Conservation (phyloP, 2,113 vertebrate genomes). For the Callithrix jacchus region DNA sequence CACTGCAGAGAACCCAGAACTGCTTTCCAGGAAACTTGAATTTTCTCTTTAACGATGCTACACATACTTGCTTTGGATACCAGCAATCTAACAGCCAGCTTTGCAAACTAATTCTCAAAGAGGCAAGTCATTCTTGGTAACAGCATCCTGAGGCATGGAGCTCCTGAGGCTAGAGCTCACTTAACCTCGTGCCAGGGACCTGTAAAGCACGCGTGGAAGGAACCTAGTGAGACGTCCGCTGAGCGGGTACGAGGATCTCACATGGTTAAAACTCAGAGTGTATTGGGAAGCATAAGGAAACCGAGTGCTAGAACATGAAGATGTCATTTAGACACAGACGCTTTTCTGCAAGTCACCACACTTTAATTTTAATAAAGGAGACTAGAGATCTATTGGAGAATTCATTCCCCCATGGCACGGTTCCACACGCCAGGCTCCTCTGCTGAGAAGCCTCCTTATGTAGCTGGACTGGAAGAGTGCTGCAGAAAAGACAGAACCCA, state of each 20-base stretch:
- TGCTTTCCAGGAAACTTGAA: too few species aligned
- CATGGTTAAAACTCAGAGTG: not conserved
- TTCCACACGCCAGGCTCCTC: slow-evolving; percentile 43
- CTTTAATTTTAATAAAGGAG: not conserved
- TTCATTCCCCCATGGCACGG: slow-evolving; percentile 8
- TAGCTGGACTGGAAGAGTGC: not conserved
- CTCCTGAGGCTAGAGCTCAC: not conserved
- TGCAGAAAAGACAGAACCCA: not conserved
- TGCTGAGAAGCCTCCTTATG: slow-evolving; percentile 46
- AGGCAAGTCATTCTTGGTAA: not conserved
- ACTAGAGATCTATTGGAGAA: slow-evolving; percentile 6
- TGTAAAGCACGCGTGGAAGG: not conserved
- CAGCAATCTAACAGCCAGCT: not conserved
- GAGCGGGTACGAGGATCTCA: not conserved
- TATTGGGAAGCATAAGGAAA: not conserved
- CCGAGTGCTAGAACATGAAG: not conserved
- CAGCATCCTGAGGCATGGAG: not conserved
- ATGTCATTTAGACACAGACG: not conserved
- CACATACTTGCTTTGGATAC: not conserved
- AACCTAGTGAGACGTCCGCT: not conserved
- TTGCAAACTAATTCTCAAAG: not conserved
- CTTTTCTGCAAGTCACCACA: not conserved
- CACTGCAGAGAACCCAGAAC: not conserved
- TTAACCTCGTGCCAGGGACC: not conserved
- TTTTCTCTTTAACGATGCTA: not conserved